These are phyloP conservation scores for Meda fulgida DNA, from an alignment of 2,797 vertebrate species.

Conservation along the genomic window DNA sequence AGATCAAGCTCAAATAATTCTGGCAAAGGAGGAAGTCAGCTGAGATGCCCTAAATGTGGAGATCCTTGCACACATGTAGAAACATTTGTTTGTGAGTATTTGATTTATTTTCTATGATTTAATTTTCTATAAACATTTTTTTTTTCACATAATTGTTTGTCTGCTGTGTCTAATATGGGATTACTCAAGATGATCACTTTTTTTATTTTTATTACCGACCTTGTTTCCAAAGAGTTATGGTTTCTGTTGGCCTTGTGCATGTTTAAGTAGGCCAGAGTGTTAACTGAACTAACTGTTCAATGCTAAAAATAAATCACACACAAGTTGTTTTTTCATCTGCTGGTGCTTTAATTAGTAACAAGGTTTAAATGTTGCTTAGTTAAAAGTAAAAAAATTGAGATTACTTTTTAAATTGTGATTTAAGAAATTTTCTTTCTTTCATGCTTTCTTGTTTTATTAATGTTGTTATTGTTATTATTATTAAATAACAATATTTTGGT, in stretches of 20 bases:
- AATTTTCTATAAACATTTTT: not conserved
- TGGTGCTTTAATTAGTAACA: constrained; percentile 17
- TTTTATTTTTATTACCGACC: not conserved
- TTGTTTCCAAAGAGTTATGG: constrained; percentile 2
- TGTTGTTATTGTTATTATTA: not conserved
- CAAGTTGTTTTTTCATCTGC: constrained; percentile 2
- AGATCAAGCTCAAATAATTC: constrained; percentile 81
- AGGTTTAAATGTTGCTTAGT: not conserved
- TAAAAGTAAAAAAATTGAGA: not conserved
- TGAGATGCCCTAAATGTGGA: constrained; percentile 88
- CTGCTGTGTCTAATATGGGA: not conserved
- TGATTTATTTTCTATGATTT: constrained; percentile 55
- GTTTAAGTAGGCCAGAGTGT: constrained; percentile 33
- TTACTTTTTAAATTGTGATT: not conserved
- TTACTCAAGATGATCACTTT: not conserved
- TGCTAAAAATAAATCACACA: constrained; percentile 55
- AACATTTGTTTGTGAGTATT: constrained; percentile 88
- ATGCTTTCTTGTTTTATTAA: not conserved
- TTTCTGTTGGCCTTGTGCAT: constrained; percentile 5
- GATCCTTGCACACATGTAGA: constrained; percentile 89
- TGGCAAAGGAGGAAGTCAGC: constrained; percentile 87
- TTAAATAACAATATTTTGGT: not conserved
- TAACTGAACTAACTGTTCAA: constrained; percentile 44
- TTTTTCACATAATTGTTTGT: not conserved
- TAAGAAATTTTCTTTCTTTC: not conserved